phyloP scores from a whole-genome alignment of 2,797 vertebrate genomes.

The Zalophus californianus region DNA sequence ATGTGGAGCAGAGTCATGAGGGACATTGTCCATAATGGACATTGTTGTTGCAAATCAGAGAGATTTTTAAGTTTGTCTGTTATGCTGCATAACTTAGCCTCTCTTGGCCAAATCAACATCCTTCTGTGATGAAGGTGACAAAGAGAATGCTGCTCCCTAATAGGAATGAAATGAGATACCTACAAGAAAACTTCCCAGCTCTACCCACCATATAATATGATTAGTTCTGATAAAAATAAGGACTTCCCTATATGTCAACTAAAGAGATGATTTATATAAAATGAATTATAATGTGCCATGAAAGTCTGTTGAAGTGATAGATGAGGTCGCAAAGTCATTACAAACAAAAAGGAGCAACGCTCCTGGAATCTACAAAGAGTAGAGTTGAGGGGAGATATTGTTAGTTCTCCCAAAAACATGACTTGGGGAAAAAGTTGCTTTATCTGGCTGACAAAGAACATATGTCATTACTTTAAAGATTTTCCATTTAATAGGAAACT shows the following conservation, averaged over 20 bases:
- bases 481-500: neutral
- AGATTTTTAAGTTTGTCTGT: neutral
- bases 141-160: neutral
- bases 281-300: neutral
- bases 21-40: neutral
- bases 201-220: neutral
- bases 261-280: neutral
- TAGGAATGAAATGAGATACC: neutral
- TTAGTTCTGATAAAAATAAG: slow-evolving; percentile 10
- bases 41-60: neutral
- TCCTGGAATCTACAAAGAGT: neutral
- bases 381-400: neutral
- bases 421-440: neutral
- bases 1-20: neutral
- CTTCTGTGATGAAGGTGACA: neutral
- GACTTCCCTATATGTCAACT: neutral
- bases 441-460: neutral
- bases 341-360: neutral
- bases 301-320: slow-evolving; percentile 5
- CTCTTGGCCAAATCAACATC: neutral
- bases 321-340: neutral
- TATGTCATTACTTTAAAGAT: neutral
- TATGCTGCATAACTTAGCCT: neutral
- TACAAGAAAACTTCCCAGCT: neutral
- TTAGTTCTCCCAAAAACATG: neutral